Evolutionary conservation across 23 tunicate species (phyloP), one percentile per base, ranked within the genome.

Genomic region (Halocynthia aurantium): DNA sequence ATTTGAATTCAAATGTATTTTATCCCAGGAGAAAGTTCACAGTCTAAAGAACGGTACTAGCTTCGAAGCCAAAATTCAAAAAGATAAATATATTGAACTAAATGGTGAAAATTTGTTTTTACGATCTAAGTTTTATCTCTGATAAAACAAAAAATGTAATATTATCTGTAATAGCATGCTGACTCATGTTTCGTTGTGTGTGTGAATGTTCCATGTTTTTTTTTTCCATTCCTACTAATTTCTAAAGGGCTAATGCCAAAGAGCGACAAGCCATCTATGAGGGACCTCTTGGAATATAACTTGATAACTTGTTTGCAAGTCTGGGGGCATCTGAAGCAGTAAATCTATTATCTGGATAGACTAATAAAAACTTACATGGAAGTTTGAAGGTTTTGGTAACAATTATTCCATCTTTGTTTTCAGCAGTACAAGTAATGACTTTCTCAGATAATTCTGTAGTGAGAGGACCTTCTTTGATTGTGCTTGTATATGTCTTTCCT

Each of bases 301-400:
- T n/a, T n/a, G n/a, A n/a, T n/a, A n/a, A n/a, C n/a, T n/a, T n/a
- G n/a, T n/a, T n/a, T n/a, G n/a, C n/a, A n/a, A n/a, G n/a, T n/a
- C n/a, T n/a, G n/a, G n/a, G n/a, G n/a, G n/a, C n/a, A n/a, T n/a
- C n/a, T n/a, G n/a, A n/a, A n/a, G 44, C 44, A 31, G 44, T 31
- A 31, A 1, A 31, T 31, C 44, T 31, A 31, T 1, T 31, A 9
- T 62, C 73, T 62, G 6, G 52, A 62, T 61, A 4, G 7, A 2
- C 0, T 21, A 80, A n/a, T 15, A 5, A 80, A 12, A 80, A 76
- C 44, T 71, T 87, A 88, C 95, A 84, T 88, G 84, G 84, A 12
- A 88, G 44, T 7, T 8, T 67, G 57, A 83, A 88, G 6, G 63
- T 76, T 6, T 72, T 78, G 57, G 31, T 57, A 10, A 55, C 77